Conservation (phyloP, 2,797 vertebrate species). For the Gymnocypris eckloni region DNA sequence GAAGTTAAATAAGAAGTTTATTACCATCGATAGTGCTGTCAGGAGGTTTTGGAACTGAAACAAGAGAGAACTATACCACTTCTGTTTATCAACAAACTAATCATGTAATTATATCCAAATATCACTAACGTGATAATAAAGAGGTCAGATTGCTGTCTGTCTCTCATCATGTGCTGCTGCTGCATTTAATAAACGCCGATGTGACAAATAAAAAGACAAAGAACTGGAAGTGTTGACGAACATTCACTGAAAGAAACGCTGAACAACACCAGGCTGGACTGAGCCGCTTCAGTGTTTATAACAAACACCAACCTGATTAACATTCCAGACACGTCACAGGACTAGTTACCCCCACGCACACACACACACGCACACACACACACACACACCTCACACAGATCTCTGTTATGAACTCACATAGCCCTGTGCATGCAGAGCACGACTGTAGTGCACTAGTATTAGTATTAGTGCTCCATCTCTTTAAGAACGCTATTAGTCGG, state of each 20-base stretch:
- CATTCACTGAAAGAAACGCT: not conserved
- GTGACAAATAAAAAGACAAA: not conserved
- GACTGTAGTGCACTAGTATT: not conserved
- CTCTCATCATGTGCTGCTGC: not conserved
- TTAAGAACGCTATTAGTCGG: slow-evolving; percentile 17
- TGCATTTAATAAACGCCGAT: not conserved
- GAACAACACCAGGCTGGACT: not conserved
- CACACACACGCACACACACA: not conserved
- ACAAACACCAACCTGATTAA: slow-evolving; percentile 45
- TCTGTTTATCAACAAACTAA: not conserved
- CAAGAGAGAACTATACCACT: not conserved
- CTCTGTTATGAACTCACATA: slow-evolving; percentile 8
- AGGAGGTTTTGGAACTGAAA: not conserved
- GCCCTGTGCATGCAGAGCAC: not conserved
- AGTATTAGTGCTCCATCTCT: slow-evolving; percentile 1
- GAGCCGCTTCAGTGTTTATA: slow-evolving; percentile 12
- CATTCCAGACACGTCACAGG: slow-evolving; percentile 31
- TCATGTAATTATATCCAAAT: not conserved
- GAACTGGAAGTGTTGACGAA: not conserved
- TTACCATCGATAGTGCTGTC: not conserved
- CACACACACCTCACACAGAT: too few species aligned
- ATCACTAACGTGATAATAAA: not conserved
- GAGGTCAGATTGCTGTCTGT: not conserved
- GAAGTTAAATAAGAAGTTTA: not conserved
- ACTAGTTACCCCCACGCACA: not conserved